phyloP scores from a whole-genome alignment of 2,113 vertebrate genomes.

The Psittacula cyanocephala region DNA sequence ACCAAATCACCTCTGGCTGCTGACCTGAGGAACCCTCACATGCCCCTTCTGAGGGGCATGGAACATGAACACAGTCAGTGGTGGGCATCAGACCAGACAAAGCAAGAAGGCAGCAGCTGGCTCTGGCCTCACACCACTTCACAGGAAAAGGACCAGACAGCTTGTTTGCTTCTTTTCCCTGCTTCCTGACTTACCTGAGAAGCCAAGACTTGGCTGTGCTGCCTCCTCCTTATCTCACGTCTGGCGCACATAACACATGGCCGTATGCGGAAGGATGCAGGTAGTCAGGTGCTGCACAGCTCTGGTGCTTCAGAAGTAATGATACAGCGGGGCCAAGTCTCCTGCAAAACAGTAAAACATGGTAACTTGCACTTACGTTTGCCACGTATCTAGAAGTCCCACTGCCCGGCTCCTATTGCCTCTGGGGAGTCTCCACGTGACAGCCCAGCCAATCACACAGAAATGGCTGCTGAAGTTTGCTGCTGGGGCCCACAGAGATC shows the following conservation, averaged over 20 bases:
- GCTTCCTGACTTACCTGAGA: background rate
- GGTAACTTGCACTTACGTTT: background rate
- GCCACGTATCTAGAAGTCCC: background rate
- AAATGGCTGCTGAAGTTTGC: background rate
- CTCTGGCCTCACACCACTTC: background rate
- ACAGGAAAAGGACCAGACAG: background rate
- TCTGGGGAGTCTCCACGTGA: background rate
- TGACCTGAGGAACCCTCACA: background rate
- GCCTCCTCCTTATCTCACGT: background rate
- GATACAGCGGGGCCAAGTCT: accelerated
- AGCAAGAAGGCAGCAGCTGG: background rate
- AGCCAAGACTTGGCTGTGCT: background rate
- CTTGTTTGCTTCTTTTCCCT: background rate
- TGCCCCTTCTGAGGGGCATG: background rate
- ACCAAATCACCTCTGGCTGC: accelerated
- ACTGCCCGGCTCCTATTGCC: background rate
- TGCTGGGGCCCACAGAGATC: accelerated
- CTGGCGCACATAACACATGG: accelerated
- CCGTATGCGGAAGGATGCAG: accelerated
- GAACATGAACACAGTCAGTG: accelerated
- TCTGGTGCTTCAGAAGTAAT: background rate
- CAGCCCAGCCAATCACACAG: background rate
- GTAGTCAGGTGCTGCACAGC: background rate
- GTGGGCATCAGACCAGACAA: background rate
- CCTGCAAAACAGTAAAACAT: background rate